phyloP scores from a whole-genome alignment of 2,113 vertebrate species.

The Phycodurus eques region DNA sequence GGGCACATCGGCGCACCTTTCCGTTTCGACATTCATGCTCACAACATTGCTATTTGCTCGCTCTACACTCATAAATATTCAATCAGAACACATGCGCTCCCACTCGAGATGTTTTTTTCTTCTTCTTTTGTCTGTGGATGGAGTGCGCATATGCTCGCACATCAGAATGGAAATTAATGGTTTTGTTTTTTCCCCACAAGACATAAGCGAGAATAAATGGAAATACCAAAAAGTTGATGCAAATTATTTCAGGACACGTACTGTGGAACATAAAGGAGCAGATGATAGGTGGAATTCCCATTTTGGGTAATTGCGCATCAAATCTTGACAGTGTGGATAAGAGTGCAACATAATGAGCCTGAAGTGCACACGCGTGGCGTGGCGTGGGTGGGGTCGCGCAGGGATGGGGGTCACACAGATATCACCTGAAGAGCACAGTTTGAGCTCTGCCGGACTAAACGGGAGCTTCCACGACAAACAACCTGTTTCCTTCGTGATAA shows the following conservation, averaged over 20 bases:
- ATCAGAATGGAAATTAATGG: constrained; percentile 46
- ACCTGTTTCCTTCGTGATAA: constrained; percentile 66
- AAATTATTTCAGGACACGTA: not conserved
- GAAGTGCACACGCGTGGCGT: not conserved
- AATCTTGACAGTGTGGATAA: constrained; percentile 20
- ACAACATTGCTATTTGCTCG: not conserved
- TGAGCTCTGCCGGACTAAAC: constrained; percentile 11
- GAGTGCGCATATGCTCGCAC: constrained; percentile 40
- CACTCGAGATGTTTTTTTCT: constrained; percentile 48
- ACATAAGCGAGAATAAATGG: constrained; percentile 56
- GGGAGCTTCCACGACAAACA: constrained; percentile 34
- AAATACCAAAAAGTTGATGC: constrained; percentile 57
- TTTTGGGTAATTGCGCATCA: constrained; percentile 4
- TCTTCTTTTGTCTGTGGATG: constrained; percentile 24
- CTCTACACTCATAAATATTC: constrained; percentile 70
- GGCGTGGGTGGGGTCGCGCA: constrained; percentile 8
- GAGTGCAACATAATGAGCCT: constrained; percentile 38
- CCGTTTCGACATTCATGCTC: constrained; percentile 51
- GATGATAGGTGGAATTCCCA: not conserved
- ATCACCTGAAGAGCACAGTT: constrained; percentile 15
- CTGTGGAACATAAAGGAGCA: constrained; percentile 24
- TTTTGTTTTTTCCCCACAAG: too few relatives aligned
- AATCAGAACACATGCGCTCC: constrained; percentile 57
- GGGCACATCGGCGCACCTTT: constrained; percentile 67
- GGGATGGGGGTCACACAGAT: constrained; percentile 46